Percentiles rank a stretch among this genome's conserved stretches.
Evolutionary conservation across 2,888 invertebrate species (phyloP).

Genomic region (Drosophila ustulata): DNA sequence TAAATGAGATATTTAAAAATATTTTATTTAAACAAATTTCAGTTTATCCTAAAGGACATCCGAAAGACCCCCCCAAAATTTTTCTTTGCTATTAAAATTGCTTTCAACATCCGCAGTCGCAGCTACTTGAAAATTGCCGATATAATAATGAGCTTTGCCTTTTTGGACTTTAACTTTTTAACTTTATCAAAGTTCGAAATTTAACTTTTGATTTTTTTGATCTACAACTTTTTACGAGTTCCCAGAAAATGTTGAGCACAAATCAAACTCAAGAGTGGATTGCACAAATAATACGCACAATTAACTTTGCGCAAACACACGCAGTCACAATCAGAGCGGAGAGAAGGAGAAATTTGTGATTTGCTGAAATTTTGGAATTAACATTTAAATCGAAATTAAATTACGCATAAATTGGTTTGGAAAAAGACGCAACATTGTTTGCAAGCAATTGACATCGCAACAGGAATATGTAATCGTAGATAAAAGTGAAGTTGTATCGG

Average conservation of each 20-base stretch:
- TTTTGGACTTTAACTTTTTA: neutral
- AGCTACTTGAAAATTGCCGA: slow-evolving; percentile 14
- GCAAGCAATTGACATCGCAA: slow-evolving; percentile 18
- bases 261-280: slow-evolving; percentile 15
- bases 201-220: slow-evolving; percentile 9
- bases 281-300: slow-evolving; percentile 41
- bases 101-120: too few species aligned
- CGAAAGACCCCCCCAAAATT: too few species aligned
- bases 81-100: too few species aligned
- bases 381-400: slow-evolving; percentile 58
- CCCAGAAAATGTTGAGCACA: slow-evolving; percentile 10
- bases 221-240: slow-evolving; percentile 16
- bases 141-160: slow-evolving; percentile 12
- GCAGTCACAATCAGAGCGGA: slow-evolving; percentile 5
- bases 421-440: slow-evolving; percentile 13
- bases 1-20: too few species aligned
- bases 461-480: slow-evolving; percentile 1
- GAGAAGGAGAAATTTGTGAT: neutral
- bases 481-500: neutral
- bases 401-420: slow-evolving; percentile 39
- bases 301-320: slow-evolving; percentile 33
- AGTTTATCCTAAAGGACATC: too few species aligned
- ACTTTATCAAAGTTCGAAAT: neutral
- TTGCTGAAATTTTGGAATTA: slow-evolving; percentile 35
- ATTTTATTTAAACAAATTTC: too few species aligned